Evolutionary conservation across 2,888 invertebrate species (phyloP).

Genomic region (Diabrotica balteata): DNA sequence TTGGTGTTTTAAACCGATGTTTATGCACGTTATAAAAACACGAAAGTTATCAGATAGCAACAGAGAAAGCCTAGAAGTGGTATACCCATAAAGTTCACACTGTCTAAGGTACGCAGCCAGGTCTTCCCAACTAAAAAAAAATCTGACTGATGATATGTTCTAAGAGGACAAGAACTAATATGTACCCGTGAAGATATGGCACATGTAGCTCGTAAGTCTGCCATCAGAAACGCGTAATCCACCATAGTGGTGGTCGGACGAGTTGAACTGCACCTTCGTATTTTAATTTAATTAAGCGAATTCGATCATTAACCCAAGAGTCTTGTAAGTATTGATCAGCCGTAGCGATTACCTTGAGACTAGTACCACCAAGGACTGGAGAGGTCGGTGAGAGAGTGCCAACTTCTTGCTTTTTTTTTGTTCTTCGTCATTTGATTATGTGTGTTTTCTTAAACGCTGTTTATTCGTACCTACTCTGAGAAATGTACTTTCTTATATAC

Average conservation of each 20-base stretch:
- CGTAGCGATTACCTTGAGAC: conserved; percentile 57
- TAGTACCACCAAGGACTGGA: conserved; percentile 51
- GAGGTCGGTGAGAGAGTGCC: neutral
- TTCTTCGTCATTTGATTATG: too few relatives aligned
- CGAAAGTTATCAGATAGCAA: neutral
- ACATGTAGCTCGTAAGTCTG: conserved; percentile 46
- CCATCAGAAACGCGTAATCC: conserved; percentile 34
- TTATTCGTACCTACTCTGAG: too few relatives aligned
- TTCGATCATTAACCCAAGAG: conserved; percentile 55
- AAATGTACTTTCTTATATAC: too few relatives aligned
- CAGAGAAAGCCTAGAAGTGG: neutral
- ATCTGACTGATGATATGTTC: conserved; percentile 42
- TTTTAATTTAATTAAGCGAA: conserved; percentile 60
- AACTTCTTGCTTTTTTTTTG: neutral
- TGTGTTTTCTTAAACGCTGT: too few relatives aligned
- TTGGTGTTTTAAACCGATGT: too few relatives aligned
- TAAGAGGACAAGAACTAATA: conserved; percentile 44
- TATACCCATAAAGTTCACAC: conserved; percentile 30
- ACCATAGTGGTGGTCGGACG: conserved; percentile 41
- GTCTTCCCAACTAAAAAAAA: conserved; percentile 33
- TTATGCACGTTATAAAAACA: too few relatives aligned
- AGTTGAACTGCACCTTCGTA: conserved; percentile 48
- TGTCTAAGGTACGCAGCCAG: conserved; percentile 28
- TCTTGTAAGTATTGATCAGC: conserved; percentile 55
- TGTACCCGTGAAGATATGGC: conserved; percentile 46